phyloP scores from a whole-genome alignment of 64 coral and sea anemone species.

The Catalaphyllia jardinei region DNA sequence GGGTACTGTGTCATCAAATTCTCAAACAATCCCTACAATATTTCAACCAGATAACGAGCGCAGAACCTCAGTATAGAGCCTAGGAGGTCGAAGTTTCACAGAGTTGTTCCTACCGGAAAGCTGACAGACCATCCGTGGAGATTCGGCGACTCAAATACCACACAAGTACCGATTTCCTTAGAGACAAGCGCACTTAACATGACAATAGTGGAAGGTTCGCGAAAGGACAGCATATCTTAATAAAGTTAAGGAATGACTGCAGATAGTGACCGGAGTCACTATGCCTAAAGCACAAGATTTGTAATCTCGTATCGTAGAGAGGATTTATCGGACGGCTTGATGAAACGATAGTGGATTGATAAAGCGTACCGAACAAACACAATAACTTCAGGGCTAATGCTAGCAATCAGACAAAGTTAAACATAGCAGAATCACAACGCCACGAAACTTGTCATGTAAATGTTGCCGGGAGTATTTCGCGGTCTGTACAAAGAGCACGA shows the following conservation, averaged over 20 bases:
- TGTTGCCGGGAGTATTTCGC: background rate
- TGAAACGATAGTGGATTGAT: conserved; percentile 2
- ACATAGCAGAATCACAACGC: background rate
- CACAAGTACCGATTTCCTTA: background rate
- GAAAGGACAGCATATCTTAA: conserved; percentile 15
- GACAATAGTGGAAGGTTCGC: conserved; percentile 4
- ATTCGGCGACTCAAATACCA: background rate
- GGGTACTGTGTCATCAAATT: background rate
- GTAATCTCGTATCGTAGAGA: background rate
- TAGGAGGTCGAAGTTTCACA: too few relatives aligned
- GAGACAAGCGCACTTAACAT: conserved; percentile 18
- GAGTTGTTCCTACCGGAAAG: background rate
- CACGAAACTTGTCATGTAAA: background rate
- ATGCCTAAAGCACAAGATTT: background rate
- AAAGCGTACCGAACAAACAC: background rate
- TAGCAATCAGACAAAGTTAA: background rate
- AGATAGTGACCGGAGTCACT: conserved; percentile 3
- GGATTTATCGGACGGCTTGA: background rate
- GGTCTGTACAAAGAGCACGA: background rate
- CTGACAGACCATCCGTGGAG: background rate
- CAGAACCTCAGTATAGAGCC: background rate
- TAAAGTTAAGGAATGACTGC: background rate
- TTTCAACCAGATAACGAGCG: background rate
- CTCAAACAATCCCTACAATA: conserved; percentile 11
- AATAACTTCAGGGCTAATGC: background rate